A percentile compares a stretch with the other conserved stretches of the same genome.
These are phyloP conservation scores for Frieseomelitta varia DNA, from an alignment of 1,140 invertebrate species.

Conservation along the genomic window DNA sequence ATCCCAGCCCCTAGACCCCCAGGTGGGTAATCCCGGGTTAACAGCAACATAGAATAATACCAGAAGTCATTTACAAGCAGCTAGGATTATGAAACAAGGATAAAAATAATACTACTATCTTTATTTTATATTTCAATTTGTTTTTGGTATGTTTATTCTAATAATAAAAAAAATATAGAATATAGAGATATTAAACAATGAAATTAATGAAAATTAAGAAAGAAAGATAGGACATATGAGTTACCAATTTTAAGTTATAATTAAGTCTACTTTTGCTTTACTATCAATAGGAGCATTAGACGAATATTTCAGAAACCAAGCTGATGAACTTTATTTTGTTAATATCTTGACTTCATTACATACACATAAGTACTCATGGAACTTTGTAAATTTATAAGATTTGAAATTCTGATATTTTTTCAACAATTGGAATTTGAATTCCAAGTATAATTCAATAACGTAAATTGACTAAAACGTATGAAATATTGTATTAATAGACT, in stretches of 20 bases:
- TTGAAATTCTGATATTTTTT: not conserved
- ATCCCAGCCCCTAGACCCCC: too few relatives aligned
- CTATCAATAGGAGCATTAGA: too few relatives aligned
- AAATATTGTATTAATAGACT: not conserved
- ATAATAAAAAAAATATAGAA: not conserved
- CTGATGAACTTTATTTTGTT: too few relatives aligned
- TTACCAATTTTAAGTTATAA: not conserved
- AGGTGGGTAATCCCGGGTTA: too few relatives aligned
- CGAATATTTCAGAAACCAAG: too few relatives aligned
- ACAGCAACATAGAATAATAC: not conserved
- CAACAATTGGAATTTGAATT: not conserved
- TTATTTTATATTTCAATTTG: not conserved
- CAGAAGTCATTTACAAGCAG: not conserved
- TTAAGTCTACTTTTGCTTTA: not conserved
- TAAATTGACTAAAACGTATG: not conserved
- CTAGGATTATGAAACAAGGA: not conserved
- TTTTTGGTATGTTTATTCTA: not conserved
- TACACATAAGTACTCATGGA: not conserved
- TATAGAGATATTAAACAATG: not conserved
- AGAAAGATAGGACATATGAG: not conserved
- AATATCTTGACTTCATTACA: too few relatives aligned
- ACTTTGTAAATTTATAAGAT: not conserved
- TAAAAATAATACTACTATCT: not conserved
- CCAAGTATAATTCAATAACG: not conserved
- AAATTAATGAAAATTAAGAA: not conserved